A percentile compares a stretch with the other conserved stretches of the same genome.
phyloP scores from a whole-genome alignment of 2,797 vertebrate genomes.

The Oreochromis grahami region DNA sequence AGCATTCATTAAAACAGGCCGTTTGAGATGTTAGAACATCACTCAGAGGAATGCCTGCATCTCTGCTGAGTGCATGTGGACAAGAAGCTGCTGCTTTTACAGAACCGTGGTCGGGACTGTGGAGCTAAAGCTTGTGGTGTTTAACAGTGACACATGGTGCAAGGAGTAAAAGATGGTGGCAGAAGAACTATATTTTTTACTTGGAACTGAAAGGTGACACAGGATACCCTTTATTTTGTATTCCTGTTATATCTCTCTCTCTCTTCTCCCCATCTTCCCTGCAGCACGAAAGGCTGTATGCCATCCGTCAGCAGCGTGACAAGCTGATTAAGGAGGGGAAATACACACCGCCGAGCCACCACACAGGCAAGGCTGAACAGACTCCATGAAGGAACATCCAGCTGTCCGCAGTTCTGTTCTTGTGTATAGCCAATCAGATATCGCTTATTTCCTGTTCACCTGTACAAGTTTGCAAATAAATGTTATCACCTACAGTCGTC shows the following conservation, averaged over 20 bases:
- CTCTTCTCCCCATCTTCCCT: not conserved
- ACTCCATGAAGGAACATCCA: constrained; percentile 57
- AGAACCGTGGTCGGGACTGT: fast-evolving
- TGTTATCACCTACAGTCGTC: not conserved
- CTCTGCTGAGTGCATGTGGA: not conserved
- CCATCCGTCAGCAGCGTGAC: constrained; percentile 77
- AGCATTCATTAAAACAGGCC: not conserved
- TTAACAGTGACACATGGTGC: not conserved
- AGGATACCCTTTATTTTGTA: not conserved
- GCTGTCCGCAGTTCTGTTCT: not conserved
- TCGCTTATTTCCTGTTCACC: constrained; percentile 30
- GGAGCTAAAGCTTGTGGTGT: not conserved
- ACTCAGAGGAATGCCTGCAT: not conserved
- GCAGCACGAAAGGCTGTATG: constrained; percentile 71
- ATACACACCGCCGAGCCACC: constrained; percentile 78
- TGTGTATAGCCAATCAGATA: constrained; percentile 53
- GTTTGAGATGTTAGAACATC: not conserved
- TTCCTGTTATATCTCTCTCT: not conserved
- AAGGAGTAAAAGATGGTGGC: not conserved
- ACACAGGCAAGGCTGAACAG: constrained; percentile 64
- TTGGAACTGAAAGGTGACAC: not conserved
- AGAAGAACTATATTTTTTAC: not conserved
- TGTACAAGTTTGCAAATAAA: constrained; percentile 70
- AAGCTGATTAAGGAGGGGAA: constrained; percentile 87
- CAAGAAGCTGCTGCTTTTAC: not conserved